Conservation (phyloP, 2,113 vertebrate genomes). For the Lampris megalopsis region DNA sequence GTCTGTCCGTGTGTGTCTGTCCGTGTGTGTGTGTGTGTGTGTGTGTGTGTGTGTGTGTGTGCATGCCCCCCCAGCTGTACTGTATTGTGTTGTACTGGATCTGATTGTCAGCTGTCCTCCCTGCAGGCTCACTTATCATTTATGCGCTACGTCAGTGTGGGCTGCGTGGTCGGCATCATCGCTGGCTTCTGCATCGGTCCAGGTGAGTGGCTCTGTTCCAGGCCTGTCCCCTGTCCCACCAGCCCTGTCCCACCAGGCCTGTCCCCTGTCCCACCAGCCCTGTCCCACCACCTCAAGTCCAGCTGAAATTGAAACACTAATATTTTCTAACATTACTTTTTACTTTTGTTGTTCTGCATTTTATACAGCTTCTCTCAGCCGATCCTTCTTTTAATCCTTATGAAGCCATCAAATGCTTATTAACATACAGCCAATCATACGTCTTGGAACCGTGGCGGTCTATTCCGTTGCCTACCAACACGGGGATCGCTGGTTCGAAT, state of each 20-base stretch:
- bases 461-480: too few species aligned
- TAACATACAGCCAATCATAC: too few species aligned
- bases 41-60: neutral
- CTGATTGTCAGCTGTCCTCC: neutral
- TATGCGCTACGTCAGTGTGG: slow-evolving; percentile 87
- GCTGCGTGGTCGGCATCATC: slow-evolving; percentile 91
- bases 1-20: neutral
- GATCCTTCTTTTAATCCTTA: too few species aligned
- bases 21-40: neutral
- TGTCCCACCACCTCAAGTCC: neutral
- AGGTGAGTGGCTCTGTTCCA: slow-evolving; percentile 75
- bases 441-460: too few species aligned
- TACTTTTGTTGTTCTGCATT: too few species aligned
- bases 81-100: neutral
- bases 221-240: neutral
- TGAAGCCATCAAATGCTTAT: too few species aligned
- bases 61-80: neutral
- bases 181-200: slow-evolving; percentile 93
- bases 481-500: too few species aligned
- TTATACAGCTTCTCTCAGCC: too few species aligned
- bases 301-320: too few species aligned
- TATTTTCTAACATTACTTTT: too few species aligned
- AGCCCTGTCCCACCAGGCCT: neutral
- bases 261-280: slow-evolving; percentile 1
- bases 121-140: slow-evolving; percentile 80